phyloP scores from a whole-genome alignment of 2,113 vertebrate species.

The Entelurus aequoreus region DNA sequence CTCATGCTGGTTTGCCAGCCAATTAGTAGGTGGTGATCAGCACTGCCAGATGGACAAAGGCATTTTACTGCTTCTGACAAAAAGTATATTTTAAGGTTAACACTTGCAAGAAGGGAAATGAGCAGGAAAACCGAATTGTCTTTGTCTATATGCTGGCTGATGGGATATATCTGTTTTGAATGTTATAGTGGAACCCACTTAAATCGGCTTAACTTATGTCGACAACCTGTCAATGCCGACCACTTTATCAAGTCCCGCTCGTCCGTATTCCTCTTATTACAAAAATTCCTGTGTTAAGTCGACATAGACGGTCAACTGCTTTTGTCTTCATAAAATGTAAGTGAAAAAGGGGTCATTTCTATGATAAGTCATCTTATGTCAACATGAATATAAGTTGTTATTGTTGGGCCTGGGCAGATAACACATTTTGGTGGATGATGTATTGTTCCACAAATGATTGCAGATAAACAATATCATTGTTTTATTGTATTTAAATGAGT shows the following conservation, averaged over 20 bases:
- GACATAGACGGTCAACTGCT: too few species aligned
- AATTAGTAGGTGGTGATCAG: constrained; percentile 30
- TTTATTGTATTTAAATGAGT: too few species aligned
- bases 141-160: too few species aligned
- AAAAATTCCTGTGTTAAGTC: too few species aligned
- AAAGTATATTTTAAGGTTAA: constrained; percentile 33
- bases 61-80: constrained; percentile 34
- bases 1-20: constrained; percentile 29
- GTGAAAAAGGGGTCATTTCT: too few species aligned
- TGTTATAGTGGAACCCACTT: neutral
- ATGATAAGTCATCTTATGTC: neutral
- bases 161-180: too few species aligned
- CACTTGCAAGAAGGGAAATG: constrained; percentile 5
- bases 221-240: neutral
- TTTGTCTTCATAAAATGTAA: too few species aligned
- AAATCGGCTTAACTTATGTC: neutral
- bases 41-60: constrained; percentile 41
- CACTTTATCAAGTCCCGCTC: neutral
- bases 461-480: too few species aligned
- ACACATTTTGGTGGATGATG: too few species aligned
- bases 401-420: too few species aligned
- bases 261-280: neutral
- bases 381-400: too few species aligned
- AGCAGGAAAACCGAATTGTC: neutral
- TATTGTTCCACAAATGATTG: too few species aligned